These are phyloP conservation scores for Myotis lucifugus DNA, from an alignment of 2,113 vertebrate species.

Conservation along the genomic window DNA sequence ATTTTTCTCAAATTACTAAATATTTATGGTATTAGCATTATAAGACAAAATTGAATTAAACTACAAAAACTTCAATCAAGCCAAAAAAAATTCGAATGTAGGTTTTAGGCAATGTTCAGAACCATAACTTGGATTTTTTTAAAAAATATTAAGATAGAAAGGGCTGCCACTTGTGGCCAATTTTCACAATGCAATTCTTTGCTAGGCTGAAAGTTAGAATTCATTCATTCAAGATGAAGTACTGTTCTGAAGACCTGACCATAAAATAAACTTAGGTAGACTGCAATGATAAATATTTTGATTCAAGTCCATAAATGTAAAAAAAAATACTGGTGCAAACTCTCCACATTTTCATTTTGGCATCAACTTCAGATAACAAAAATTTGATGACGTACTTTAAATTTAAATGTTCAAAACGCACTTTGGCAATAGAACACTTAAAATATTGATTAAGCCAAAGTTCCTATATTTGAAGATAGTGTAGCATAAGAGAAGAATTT, in stretches of 20 bases:
- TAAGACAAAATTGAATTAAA: conserved; percentile 46
- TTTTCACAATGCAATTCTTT: background rate
- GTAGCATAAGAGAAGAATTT: background rate
- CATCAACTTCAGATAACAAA: conserved; percentile 37
- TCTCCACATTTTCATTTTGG: conserved; percentile 19
- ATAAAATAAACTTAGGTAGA: conserved; percentile 41
- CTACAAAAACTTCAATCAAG: conserved; percentile 22
- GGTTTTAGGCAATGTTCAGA: background rate
- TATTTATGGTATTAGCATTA: conserved; percentile 40
- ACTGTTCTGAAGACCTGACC: background rate
- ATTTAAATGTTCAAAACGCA: conserved; percentile 1
- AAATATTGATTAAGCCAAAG: conserved; percentile 16
- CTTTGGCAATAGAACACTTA: conserved; percentile 8
- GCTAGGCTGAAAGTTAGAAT: background rate
- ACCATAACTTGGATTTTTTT: background rate
- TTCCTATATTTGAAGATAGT: conserved; percentile 6
- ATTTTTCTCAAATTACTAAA: conserved; percentile 41
- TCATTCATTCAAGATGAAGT: conserved; percentile 18
- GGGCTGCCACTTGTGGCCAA: background rate
- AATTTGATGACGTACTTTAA: background rate
- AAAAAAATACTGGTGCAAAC: background rate
- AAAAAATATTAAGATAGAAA: background rate
- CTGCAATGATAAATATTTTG: background rate
- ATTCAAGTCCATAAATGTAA: background rate
- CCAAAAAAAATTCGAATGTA: conserved; percentile 4